Evolutionary conservation across 2,797 vertebrate species (phyloP).

Genomic region (Myripristis jacobus): DNA sequence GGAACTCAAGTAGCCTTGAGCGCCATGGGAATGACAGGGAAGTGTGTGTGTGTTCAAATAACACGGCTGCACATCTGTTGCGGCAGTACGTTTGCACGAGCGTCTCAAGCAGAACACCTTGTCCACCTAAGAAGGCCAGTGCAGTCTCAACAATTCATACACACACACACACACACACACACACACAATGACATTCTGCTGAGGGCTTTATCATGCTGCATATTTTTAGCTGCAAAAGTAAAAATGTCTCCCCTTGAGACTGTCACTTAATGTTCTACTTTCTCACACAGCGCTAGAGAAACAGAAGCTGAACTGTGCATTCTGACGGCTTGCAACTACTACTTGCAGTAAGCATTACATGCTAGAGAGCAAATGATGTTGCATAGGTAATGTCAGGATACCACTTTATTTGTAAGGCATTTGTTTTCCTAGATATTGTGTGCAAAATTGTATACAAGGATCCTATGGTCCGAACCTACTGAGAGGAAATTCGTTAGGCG

Average conservation of each 20-base stretch:
- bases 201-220: constrained; percentile 14
- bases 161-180: too few relatives aligned
- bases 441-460: too few relatives aligned
- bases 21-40: constrained; percentile 10
- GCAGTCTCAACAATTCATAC: constrained; percentile 15
- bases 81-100: neutral
- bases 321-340: neutral
- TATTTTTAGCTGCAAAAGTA: constrained; percentile 52
- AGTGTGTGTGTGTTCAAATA: constrained; percentile 10
- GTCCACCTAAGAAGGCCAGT: neutral
- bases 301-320: constrained; percentile 1
- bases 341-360: neutral
- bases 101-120: neutral
- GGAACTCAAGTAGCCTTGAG: constrained; percentile 16
- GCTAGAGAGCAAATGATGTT: neutral
- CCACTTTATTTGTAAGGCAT: neutral
- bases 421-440: too few relatives aligned
- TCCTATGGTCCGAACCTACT: neutral
- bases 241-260: constrained; percentile 32
- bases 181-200: constrained; percentile 23
- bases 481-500: too few relatives aligned
- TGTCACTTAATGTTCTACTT: constrained; percentile 39
- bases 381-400: neutral
- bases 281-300: neutral
- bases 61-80: constrained; percentile 3